phyloP scores from a whole-genome alignment of 2,888 invertebrate genomes.

The Eubasilissa splendida region DNA sequence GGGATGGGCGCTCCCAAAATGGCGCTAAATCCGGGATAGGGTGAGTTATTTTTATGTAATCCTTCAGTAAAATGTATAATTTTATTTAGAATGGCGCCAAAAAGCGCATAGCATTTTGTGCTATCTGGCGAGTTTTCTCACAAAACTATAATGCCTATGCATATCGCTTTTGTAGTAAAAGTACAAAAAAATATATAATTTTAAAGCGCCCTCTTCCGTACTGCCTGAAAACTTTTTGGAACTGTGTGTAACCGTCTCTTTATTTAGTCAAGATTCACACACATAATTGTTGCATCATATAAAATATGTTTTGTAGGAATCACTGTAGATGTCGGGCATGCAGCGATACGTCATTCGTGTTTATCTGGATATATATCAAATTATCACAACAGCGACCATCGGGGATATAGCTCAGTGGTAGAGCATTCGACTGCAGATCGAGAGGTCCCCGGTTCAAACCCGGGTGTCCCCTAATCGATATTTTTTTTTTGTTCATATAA shows the following conservation, averaged over 20 bases:
- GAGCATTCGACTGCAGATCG: constrained; percentile 94
- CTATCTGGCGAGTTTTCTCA: too few relatives aligned
- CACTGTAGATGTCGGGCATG: background rate
- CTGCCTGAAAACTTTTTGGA: too few relatives aligned
- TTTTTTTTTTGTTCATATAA: constrained; percentile 7
- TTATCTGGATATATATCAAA: background rate
- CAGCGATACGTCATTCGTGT: background rate
- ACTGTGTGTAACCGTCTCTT: too few relatives aligned
- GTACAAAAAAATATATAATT: too few relatives aligned
- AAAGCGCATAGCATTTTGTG: background rate
- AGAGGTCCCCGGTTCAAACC: constrained; percentile 93
- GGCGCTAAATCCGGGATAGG: constrained; percentile 55
- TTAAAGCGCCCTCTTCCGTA: too few relatives aligned
- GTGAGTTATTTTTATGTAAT: constrained; percentile 37
- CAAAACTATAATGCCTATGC: too few relatives aligned
- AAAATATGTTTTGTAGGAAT: background rate
- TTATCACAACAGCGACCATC: background rate
- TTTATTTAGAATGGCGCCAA: background rate
- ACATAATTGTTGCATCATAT: too few relatives aligned
- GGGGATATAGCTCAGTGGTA: constrained; percentile 91
- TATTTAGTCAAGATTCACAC: too few relatives aligned
- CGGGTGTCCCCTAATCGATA: constrained; percentile 81
- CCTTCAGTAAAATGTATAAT: background rate
- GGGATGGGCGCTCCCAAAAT: constrained; percentile 53
- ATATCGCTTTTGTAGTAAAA: too few relatives aligned